Evolutionary conservation across 2,888 invertebrate genomes (phyloP).

Genomic region (Caenorhabditis macrosperma): DNA sequence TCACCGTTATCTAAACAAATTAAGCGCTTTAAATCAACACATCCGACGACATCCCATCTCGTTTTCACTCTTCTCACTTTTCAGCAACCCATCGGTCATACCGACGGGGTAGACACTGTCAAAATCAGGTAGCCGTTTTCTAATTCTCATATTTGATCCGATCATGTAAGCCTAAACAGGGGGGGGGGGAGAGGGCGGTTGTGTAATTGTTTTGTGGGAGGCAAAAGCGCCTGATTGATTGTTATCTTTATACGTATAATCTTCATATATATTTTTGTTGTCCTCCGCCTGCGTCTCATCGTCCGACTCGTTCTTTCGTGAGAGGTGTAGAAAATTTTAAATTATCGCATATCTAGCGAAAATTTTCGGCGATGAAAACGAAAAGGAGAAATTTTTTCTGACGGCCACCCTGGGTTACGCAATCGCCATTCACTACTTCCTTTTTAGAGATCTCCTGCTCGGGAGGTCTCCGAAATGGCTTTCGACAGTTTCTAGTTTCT

Average conservation of each 20-base stretch:
- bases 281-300: conserved; percentile 36
- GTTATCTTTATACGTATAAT: conserved; percentile 62
- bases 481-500: background rate
- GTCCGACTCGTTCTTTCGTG: background rate
- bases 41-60: conserved; percentile 31
- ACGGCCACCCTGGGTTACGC: conserved; percentile 15
- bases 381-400: conserved; percentile 24
- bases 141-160: conserved; percentile 54
- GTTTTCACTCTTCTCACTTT: conserved; percentile 59
- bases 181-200: conserved; percentile 26
- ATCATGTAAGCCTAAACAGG: conserved; percentile 47
- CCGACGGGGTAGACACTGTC: conserved; percentile 22
- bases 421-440: conserved; percentile 25
- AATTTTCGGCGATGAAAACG: conserved; percentile 21
- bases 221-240: conserved; percentile 58
- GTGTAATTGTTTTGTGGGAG: conserved; percentile 58
- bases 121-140: conserved; percentile 59
- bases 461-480: conserved; percentile 8
- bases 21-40: conserved; percentile 26
- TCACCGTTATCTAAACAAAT: conserved; percentile 41
- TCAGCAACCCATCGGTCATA: conserved; percentile 46
- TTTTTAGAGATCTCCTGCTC: background rate
- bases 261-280: conserved; percentile 58
- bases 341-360: conserved; percentile 52
- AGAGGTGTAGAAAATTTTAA: conserved; percentile 50